A percentile compares a stretch with the other conserved stretches of the same genome.
Conservation (phyloP, 2,888 invertebrate genomes). For the Campoletis raptor region DNA sequence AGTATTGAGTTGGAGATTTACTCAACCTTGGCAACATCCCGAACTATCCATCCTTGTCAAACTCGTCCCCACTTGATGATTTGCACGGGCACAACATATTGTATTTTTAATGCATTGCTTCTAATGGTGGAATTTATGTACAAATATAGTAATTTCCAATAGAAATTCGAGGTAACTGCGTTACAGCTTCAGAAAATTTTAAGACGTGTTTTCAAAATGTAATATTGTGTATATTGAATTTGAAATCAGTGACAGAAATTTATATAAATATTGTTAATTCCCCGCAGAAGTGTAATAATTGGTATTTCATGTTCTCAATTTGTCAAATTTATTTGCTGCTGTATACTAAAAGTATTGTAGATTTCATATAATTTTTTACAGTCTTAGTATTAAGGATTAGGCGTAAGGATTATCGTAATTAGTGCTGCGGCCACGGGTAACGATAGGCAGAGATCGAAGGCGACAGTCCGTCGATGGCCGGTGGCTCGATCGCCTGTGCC, state of each 20-base stretch:
- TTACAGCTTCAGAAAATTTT: neutral
- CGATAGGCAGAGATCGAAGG: no score
- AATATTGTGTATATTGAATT: neutral
- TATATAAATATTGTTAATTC: neutral
- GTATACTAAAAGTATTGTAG: neutral
- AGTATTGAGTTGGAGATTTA: no score
- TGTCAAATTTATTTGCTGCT: neutral
- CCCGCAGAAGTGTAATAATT: neutral
- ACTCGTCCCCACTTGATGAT: no score
- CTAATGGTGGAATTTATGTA: neutral
- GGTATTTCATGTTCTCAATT: neutral
- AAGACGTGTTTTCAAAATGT: neutral
- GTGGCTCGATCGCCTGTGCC: no score
- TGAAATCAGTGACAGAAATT: neutral
- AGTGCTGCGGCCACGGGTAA: no score
- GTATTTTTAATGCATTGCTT: slow-evolving; percentile 8
- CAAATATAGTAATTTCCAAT: neutral
- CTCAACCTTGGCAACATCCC: no score
- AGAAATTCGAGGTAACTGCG: neutral
- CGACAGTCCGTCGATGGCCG: no score
- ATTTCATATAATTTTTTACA: no score
- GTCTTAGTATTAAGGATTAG: no score
- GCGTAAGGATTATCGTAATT: no score
- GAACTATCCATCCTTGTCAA: no score
- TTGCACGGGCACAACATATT: no score